These are phyloP conservation scores for Epizoanthus scotinus DNA, from an alignment of 92 coral and sea anemone genomes.

Conservation along the genomic window DNA sequence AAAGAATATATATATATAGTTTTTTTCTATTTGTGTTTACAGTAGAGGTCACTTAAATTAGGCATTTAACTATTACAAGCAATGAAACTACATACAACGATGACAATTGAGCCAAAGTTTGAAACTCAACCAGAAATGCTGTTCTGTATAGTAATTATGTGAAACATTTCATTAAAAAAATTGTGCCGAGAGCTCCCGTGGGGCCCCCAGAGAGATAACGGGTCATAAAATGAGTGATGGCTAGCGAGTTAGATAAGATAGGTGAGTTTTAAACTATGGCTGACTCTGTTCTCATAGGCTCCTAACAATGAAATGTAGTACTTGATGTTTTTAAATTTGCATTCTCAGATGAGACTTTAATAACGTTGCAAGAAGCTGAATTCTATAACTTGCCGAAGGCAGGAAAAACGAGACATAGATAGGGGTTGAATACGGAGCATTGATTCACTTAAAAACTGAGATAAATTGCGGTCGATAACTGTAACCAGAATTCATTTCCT, in stretches of 20 bases:
- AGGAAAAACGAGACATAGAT: constrained; percentile 12
- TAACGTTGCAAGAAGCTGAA: constrained; percentile 4
- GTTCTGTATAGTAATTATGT: background rate
- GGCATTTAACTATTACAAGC: background rate
- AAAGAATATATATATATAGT: no score
- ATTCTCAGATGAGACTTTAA: constrained; percentile 19
- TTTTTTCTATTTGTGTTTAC: no score
- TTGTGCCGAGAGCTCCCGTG: background rate
- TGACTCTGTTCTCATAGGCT: background rate
- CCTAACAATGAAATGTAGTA: background rate
- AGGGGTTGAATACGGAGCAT: background rate
- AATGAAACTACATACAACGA: background rate
- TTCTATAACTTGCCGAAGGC: constrained; percentile 18
- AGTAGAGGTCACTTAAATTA: no score
- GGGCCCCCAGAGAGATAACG: background rate
- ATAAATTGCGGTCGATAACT: constrained; percentile 10
- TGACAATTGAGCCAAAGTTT: background rate
- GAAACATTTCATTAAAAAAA: background rate
- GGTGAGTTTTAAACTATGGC: background rate
- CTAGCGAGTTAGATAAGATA: background rate
- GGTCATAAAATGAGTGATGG: background rate
- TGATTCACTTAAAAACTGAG: background rate
- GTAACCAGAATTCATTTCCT: constrained; percentile 1
- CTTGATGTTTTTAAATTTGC: background rate
- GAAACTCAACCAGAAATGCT: background rate